Evolutionary conservation across 1,140 invertebrate genomes (phyloP).

Genomic region (Apis laboriosa): DNA sequence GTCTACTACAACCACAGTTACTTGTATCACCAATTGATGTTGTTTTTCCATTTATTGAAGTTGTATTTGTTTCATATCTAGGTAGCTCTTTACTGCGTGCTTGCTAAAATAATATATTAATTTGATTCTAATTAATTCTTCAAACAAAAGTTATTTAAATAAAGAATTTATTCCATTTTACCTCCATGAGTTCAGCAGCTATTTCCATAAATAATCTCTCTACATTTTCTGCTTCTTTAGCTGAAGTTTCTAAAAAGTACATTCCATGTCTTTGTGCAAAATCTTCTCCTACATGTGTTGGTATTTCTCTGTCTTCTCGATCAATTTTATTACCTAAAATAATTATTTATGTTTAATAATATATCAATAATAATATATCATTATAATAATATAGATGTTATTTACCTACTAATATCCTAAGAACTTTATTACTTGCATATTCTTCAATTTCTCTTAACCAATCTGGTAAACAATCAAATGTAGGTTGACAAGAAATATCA

Average conservation of each 20-base stretch:
- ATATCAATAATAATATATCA: conserved; percentile 4
- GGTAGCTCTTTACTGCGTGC: conserved; percentile 89
- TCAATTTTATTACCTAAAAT: conserved; percentile 96
- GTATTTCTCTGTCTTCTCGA: conserved; percentile 96
- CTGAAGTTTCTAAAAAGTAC: conserved; percentile 99
- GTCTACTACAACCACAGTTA: conserved; percentile 83
- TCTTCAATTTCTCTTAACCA: conserved; percentile 98
- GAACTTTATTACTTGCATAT: conserved; percentile 96
- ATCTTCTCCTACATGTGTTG: conserved; percentile 95
- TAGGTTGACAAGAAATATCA: conserved; percentile 98
- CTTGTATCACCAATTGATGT: conserved; percentile 85
- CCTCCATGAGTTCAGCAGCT: conserved; percentile 94
- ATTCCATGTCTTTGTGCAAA: conserved; percentile 97
- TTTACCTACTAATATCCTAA: conserved; percentile 94
- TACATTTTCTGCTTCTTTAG: conserved; percentile 98
- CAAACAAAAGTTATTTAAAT: conserved; percentile 2
- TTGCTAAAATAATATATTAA: conserved; percentile 83
- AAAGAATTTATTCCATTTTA: conserved; percentile 72
- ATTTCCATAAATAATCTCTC: conserved; percentile 98
- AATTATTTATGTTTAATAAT: conserved; percentile 26
- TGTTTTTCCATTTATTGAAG: conserved; percentile 87
- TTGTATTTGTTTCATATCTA: conserved; percentile 86
- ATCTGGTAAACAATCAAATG: conserved; percentile 97
- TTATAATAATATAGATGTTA: not conserved
- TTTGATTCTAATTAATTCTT: conserved; percentile 7